phyloP scores from a whole-genome alignment of 2,888 invertebrate genomes.

The Perizoma flavofasciatum region DNA sequence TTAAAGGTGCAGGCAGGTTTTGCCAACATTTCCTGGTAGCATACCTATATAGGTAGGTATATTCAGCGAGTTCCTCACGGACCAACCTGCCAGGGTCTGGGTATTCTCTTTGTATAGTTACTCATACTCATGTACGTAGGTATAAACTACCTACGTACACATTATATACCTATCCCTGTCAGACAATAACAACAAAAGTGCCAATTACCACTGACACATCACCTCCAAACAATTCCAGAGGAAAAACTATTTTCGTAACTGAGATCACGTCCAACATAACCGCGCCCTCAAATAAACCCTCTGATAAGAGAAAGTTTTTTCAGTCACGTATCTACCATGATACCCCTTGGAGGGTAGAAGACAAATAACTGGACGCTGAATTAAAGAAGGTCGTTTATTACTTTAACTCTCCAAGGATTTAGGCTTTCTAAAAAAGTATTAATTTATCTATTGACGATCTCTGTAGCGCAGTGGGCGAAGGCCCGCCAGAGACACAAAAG shows the following conservation, averaged over 20 bases:
- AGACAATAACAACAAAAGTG: neutral
- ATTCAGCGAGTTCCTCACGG: no score
- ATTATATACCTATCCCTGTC: neutral
- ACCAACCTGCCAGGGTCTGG: no score
- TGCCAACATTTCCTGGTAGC: no score
- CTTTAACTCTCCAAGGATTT: conserved; percentile 26
- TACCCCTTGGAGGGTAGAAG: conserved; percentile 24
- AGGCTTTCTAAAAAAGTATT: conserved; percentile 9
- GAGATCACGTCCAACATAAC: conserved; percentile 22
- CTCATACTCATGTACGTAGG: no score
- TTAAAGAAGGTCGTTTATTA: conserved; percentile 33
- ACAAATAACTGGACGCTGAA: conserved; percentile 31
- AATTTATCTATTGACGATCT: no score
- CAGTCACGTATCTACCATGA: conserved; percentile 35
- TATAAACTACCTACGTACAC: no score
- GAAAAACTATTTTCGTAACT: conserved; percentile 7
- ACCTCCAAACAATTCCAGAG: conserved; percentile 6
- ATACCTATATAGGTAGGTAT: no score
- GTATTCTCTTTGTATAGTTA: no score
- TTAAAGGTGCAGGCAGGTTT: no score
- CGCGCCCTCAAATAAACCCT: conserved; percentile 27
- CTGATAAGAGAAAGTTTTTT: conserved; percentile 29
- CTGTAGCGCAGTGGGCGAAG: no score
- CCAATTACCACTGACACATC: neutral
- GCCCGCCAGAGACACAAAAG: no score